Evolutionary conservation across 1,140 invertebrate species (phyloP).

Genomic region (Penaeus japonicus): DNA sequence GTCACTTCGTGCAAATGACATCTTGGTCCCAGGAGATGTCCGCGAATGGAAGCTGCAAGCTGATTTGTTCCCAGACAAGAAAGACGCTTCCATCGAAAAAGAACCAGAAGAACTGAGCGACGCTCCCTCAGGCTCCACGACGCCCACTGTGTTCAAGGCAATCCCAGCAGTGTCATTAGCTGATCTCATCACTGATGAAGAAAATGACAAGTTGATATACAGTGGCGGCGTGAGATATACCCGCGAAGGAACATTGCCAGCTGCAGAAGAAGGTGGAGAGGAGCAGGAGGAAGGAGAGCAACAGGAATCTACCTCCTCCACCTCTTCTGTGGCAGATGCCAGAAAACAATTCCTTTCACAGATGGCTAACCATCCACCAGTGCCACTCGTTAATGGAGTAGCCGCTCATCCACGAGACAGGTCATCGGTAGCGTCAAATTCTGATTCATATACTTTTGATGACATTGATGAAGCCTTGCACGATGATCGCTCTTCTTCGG

Average conservation of each 20-base stretch:
- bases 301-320: background rate
- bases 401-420: constrained; percentile 32
- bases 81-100: background rate
- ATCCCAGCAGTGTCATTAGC: constrained; percentile 50
- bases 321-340: constrained; percentile 16
- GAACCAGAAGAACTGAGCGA: constrained; percentile 26
- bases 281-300: constrained; percentile 37
- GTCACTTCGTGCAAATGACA: constrained; percentile 43
- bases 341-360: constrained; percentile 46
- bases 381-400: constrained; percentile 21
- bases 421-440: constrained; percentile 44
- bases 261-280: background rate
- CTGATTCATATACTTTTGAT: constrained; percentile 71
- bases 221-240: constrained; percentile 58
- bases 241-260: constrained; percentile 54
- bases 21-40: constrained; percentile 60
- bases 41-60: constrained; percentile 59
- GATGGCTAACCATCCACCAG: constrained; percentile 25
- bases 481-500: constrained; percentile 60
- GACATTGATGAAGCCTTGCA: constrained; percentile 72
- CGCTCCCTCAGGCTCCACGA: constrained; percentile 39
- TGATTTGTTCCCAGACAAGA: constrained; percentile 39
- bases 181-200: constrained; percentile 48
- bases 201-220: constrained; percentile 57
- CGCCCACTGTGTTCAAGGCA: constrained; percentile 44